Conservation (phyloP, 2,888 invertebrate genomes). For the Drosophila mimica region DNA sequence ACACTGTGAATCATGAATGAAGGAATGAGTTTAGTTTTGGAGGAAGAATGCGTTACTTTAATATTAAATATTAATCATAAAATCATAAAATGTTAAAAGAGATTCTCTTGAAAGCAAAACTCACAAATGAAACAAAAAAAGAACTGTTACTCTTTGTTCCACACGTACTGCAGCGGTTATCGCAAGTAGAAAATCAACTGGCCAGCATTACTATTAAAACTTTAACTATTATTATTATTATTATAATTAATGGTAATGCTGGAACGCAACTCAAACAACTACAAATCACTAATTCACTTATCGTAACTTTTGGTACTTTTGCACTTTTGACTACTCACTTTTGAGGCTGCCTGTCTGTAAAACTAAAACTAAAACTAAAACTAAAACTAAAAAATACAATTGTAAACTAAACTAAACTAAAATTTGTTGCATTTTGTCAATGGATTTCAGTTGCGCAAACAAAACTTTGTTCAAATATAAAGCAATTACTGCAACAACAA, state of each 20-base stretch:
- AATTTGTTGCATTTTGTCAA: conserved; percentile 78
- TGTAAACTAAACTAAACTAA: conserved; percentile 30
- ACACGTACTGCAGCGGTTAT: conserved; percentile 49
- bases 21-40: conserved; percentile 19
- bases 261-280: conserved; percentile 48
- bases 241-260: conserved; percentile 13
- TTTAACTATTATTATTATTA: not conserved
- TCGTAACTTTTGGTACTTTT: conserved; percentile 53
- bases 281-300: conserved; percentile 32
- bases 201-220: conserved; percentile 4
- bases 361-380: conserved; percentile 15
- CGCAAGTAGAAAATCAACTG: conserved; percentile 24
- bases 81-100: conserved; percentile 33
- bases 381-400: conserved; percentile 11
- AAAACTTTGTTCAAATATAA: conserved; percentile 80
- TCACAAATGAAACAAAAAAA: conserved; percentile 17
- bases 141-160: conserved; percentile 55
- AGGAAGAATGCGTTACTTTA: conserved; percentile 46
- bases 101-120: conserved; percentile 9
- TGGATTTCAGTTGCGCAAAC: conserved; percentile 63
- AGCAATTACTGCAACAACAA: conserved; percentile 77
- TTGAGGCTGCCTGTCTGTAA: conserved; percentile 49
- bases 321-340: conserved; percentile 46
- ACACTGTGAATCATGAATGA: conserved; percentile 21
- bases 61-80: conserved; percentile 48